Evolutionary conservation across 2,888 invertebrate species (phyloP).

Genomic region (Aelia acuminata): DNA sequence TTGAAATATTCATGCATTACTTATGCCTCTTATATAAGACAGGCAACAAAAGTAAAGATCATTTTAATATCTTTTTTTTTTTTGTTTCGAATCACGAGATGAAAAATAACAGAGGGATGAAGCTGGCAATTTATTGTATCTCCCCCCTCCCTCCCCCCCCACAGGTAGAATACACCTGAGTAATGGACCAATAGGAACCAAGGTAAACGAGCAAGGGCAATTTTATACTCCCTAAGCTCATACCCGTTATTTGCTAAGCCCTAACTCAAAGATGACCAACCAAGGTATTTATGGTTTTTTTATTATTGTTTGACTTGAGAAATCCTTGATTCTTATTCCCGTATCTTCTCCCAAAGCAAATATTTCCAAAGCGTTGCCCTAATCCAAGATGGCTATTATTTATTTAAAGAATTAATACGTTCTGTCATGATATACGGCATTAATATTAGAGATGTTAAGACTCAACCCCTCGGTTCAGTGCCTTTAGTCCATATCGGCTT

Average conservation of each 20-base stretch:
- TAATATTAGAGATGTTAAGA: too few species aligned
- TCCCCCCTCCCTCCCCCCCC: background rate
- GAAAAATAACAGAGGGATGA: background rate
- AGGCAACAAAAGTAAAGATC: too few species aligned
- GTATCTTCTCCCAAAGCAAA: background rate
- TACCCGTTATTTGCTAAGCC: background rate
- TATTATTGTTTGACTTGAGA: background rate
- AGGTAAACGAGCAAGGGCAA: conserved; percentile 11
- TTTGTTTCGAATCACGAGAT: background rate
- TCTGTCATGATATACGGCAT: too few species aligned
- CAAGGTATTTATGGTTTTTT: background rate
- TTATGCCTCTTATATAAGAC: too few species aligned
- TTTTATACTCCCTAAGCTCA: background rate
- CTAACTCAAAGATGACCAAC: background rate
- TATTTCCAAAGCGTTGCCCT: background rate
- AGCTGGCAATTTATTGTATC: background rate
- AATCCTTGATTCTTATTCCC: background rate
- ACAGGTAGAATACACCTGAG: background rate
- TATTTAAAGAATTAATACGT: too few species aligned
- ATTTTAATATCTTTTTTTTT: background rate
- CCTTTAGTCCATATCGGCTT: too few species aligned
- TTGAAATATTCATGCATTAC: too few species aligned
- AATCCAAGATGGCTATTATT: too few species aligned
- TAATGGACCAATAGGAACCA: conserved; percentile 10
- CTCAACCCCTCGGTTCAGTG: too few species aligned